phyloP scores from a whole-genome alignment of 2,113 vertebrate species.

The Caranx melampygus region DNA sequence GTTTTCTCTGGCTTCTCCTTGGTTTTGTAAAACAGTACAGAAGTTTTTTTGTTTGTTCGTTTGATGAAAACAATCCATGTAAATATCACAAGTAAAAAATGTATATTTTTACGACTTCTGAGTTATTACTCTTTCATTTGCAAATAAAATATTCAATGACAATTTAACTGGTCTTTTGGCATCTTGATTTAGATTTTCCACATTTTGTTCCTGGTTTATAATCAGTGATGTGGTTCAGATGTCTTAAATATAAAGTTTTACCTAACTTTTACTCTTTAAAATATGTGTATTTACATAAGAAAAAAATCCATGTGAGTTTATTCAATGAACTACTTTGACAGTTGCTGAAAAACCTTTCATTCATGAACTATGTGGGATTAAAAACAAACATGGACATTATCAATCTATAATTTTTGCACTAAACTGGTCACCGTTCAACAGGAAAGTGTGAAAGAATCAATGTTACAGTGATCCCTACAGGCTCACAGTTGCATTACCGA shows the following conservation, averaged over 20 bases:
- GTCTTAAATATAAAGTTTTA: too few species aligned
- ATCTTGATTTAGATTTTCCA: slow-evolving; percentile 46
- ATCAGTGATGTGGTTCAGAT: too few species aligned
- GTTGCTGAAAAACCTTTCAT: too few species aligned
- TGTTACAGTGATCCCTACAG: background rate
- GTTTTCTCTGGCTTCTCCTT: slow-evolving; percentile 72
- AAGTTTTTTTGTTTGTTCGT: slow-evolving; percentile 69
- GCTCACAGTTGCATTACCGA: background rate
- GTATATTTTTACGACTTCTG: slow-evolving; percentile 90
- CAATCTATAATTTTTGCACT: too few species aligned
- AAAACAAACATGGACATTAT: too few species aligned
- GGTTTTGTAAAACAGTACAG: slow-evolving; percentile 74
- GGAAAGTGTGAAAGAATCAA: background rate
- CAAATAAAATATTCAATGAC: slow-evolving; percentile 87
- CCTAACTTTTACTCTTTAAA: too few species aligned
- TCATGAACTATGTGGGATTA: too few species aligned
- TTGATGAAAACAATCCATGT: slow-evolving; percentile 83
- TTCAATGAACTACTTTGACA: too few species aligned
- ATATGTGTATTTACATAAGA: background rate
- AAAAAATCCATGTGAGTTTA: background rate
- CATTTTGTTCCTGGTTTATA: too few species aligned
- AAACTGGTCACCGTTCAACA: background rate
- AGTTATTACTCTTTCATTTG: slow-evolving; percentile 88
- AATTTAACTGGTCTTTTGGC: slow-evolving; percentile 67
- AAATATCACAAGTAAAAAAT: slow-evolving; percentile 88